Percentiles rank a stretch among this genome's conserved stretches.
Conservation (phyloP, 2,797 vertebrate genomes). For the Linurgus olivaceus region DNA sequence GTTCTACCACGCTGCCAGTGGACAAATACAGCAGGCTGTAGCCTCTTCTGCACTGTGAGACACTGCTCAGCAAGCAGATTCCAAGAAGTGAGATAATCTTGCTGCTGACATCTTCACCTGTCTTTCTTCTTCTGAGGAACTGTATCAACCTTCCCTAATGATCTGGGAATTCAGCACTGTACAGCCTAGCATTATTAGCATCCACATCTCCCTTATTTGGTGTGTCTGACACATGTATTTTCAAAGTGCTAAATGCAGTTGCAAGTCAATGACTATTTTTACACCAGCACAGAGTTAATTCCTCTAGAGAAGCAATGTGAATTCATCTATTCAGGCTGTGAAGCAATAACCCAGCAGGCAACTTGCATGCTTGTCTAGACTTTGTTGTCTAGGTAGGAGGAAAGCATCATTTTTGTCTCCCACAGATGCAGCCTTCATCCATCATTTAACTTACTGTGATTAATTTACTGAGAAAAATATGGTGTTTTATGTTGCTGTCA, state of each 20-base stretch:
- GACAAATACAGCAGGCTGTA: not conserved
- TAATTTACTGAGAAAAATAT: slow-evolving; percentile 14
- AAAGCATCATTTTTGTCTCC: not conserved
- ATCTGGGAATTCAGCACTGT: not conserved
- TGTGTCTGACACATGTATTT: not conserved
- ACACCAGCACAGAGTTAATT: not conserved
- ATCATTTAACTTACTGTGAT: not conserved
- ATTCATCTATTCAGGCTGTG: not conserved
- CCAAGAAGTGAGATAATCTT: not conserved
- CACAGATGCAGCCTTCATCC: not conserved
- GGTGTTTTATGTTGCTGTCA: not conserved
- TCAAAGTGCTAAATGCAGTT: not conserved
- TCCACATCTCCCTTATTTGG: not conserved
- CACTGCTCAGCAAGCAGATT: not conserved
- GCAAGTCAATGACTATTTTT: not conserved
- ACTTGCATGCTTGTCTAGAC: not conserved
- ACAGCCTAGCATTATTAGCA: not conserved
- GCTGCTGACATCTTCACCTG: not conserved
- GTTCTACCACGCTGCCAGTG: not conserved
- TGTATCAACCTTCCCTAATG: not conserved
- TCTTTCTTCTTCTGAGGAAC: not conserved
- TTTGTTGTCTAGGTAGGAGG: not conserved
- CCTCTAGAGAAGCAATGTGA: not conserved
- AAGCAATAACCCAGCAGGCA: not conserved
- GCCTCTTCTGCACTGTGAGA: not conserved